A percentile compares a stretch with the other conserved stretches of the same genome.
phyloP scores from a whole-genome alignment of 2,113 vertebrate genomes.

The Capreolus pygargus region DNA sequence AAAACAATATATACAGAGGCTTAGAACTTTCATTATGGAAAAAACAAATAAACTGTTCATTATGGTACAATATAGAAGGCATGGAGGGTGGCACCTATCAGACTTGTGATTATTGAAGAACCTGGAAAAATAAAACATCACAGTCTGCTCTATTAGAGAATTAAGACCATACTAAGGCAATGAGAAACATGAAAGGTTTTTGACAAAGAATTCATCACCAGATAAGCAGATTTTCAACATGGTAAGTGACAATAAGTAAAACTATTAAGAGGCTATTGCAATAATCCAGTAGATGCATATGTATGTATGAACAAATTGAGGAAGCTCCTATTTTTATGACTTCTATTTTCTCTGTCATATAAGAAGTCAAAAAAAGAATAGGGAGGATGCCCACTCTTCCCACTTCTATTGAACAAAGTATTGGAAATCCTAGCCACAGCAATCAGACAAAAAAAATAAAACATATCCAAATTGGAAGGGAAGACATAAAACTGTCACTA shows the following conservation, averaged over 20 bases:
- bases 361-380: not conserved
- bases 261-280: not conserved
- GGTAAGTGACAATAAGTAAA: not conserved
- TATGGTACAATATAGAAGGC: not conserved
- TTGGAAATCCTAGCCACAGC: not conserved
- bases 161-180: not conserved
- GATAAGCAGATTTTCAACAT: not conserved
- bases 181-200: not conserved
- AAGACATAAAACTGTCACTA: not conserved
- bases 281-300: not conserved
- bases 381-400: not conserved
- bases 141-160: not conserved
- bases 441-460: not conserved
- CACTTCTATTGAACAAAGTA: not conserved
- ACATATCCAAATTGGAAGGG: not conserved
- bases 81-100: not conserved
- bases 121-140: not conserved
- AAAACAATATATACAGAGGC: not conserved
- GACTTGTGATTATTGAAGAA: not conserved
- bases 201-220: not conserved
- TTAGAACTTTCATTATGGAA: not conserved
- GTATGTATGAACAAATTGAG: not conserved
- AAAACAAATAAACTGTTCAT: not conserved
- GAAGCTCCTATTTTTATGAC: not conserved
- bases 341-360: not conserved